Conservation (phyloP, 2,888 invertebrate species). For the Drosophila flavopinicola region DNA sequence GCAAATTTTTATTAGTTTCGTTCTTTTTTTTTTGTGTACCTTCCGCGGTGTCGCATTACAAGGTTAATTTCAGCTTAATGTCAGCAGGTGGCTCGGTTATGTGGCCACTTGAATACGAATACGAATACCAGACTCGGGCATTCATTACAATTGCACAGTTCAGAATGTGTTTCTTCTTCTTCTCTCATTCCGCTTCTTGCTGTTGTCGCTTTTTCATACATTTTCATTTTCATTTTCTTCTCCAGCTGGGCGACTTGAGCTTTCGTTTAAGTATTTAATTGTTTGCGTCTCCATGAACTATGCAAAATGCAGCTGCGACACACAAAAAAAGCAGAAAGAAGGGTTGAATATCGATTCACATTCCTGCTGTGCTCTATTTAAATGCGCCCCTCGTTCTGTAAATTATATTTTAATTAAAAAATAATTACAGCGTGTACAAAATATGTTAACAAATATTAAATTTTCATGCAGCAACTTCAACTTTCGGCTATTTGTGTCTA, state of each 20-base stretch:
- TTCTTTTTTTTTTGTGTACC: constrained; percentile 13
- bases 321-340: background rate
- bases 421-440: background rate
- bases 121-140: constrained; percentile 37
- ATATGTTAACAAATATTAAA: background rate
- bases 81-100: constrained; percentile 53
- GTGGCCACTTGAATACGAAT: constrained; percentile 49
- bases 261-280: constrained; percentile 51
- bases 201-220: constrained; percentile 33
- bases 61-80: constrained; percentile 65
- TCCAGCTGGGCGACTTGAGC: constrained; percentile 6
- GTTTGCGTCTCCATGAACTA: constrained; percentile 36
- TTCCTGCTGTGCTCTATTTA: background rate
- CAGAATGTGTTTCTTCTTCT: constrained; percentile 3
- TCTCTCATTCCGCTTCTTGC: background rate
- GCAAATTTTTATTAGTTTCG: constrained; percentile 32
- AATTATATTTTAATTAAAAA: background rate
- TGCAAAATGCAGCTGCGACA: background rate
- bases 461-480: too few species aligned
- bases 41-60: constrained; percentile 45
- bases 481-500: too few species aligned
- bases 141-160: constrained; percentile 6
- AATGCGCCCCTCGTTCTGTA: background rate
- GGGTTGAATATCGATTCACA: constrained; percentile 1
- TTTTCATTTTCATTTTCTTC: constrained; percentile 1